Conservation (phyloP, 2,888 invertebrate species). For the Drosophila quinaria region DNA sequence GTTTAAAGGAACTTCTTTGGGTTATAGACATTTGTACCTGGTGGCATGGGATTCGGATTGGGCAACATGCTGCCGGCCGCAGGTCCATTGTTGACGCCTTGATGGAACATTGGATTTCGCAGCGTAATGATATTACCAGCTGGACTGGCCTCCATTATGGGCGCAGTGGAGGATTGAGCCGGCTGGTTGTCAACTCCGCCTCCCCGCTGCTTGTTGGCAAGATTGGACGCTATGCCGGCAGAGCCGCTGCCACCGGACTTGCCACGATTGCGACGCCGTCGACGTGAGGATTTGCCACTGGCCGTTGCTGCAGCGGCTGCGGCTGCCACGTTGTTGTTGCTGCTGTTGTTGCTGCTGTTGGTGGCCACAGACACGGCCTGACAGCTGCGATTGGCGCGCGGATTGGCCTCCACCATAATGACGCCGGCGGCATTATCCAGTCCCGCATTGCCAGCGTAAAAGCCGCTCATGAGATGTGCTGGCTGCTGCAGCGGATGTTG, state of each 20-base stretch:
- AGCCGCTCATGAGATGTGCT: conserved; percentile 54
- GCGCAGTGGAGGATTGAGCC: conserved; percentile 20
- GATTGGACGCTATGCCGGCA: conserved; percentile 32
- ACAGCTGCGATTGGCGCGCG: conserved; percentile 56
- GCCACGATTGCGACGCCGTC: conserved; percentile 83
- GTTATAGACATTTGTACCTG: conserved; percentile 54
- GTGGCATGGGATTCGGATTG: conserved; percentile 67
- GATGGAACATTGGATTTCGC: conserved; percentile 91
- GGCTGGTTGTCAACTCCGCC: conserved; percentile 16
- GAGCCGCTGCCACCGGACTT: conserved; percentile 61
- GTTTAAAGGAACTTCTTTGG: neutral
- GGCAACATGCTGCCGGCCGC: conserved; percentile 55
- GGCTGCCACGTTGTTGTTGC: conserved; percentile 58
- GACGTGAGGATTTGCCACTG: conserved; percentile 79
- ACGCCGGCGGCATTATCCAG: conserved; percentile 78
- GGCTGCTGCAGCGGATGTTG: conserved; percentile 56
- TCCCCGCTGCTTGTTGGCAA: conserved; percentile 45
- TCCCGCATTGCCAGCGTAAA: conserved; percentile 59
- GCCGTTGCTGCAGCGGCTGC: conserved; percentile 68
- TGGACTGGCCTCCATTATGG: conserved; percentile 56
- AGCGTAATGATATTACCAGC: conserved; percentile 90
- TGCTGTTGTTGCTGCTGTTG: neutral
- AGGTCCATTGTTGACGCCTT: conserved; percentile 57
- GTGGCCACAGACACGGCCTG: conserved; percentile 35
- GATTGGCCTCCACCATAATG: conserved; percentile 85